Evolutionary conservation across 2,888 invertebrate species (phyloP).

Genomic region (Plebejus argus): DNA sequence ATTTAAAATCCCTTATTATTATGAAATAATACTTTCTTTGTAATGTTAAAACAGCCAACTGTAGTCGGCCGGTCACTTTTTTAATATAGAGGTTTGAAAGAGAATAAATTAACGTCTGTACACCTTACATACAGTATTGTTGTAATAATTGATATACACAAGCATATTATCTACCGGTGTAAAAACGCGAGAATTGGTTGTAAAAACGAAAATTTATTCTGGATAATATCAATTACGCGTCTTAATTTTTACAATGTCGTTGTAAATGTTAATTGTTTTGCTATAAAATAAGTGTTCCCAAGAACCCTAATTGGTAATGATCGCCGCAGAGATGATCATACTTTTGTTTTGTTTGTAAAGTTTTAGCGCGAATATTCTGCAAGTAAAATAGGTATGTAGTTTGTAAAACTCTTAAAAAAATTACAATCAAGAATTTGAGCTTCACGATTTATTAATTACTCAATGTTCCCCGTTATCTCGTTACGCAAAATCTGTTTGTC

Average conservation of each 20-base stretch:
- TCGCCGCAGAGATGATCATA: not conserved
- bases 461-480: no score
- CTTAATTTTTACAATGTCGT: conserved; percentile 5
- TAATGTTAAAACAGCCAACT: no score
- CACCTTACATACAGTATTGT: conserved; percentile 45
- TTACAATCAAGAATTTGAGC: no score
- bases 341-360: not conserved
- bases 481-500: no score
- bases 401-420: no score
- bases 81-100: not conserved
- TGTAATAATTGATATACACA: not conserved
- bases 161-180: not conserved
- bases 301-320: not conserved
- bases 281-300: not conserved
- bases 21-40: no score
- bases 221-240: conserved; percentile 2
- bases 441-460: no score
- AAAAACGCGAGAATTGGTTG: not conserved
- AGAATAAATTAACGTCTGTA: conserved; percentile 23
- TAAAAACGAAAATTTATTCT: not conserved
- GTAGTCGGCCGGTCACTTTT: not conserved
- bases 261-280: conserved; percentile 47
- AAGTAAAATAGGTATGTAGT: not conserved
- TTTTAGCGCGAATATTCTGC: not conserved
- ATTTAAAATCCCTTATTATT: no score